Base-by-base conservation (phyloP, 2,888 invertebrate genomes). In the Abrostola tripartita region DNA sequence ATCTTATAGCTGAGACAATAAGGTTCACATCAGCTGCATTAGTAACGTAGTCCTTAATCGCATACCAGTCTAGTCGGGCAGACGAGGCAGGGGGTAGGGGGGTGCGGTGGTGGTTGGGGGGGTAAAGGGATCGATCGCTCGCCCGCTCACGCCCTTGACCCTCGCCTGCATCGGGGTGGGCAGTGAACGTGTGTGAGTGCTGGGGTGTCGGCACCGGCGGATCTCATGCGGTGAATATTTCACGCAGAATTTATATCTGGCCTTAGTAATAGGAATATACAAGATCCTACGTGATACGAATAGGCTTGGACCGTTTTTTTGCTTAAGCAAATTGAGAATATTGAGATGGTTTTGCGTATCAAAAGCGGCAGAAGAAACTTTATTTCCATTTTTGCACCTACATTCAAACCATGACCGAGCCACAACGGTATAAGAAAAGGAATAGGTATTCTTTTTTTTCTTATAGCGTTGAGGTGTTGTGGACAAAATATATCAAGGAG, bases 101-200 rank as follows among this genome's bases (percentile, higher is more conserved):
- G 63, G 53, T 6, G 37, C 37, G 64, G 40, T 11, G 56, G 55
- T 68, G 55, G 64, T 36, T 52, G 73, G 71, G 14, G 69, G 54
- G 64, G 58, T 10, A 35, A 41, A 50, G 65, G 78, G 69, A 86
- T 86, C 86, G 87, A 87, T 85, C 84, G 81, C 65, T 55, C 73
- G 76, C 79, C 82, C 79, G 78, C 77, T 61, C 56, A 54, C 90
- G 92, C 91, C 92, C 92, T 92, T 92, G 92, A 92, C 91, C 92
- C 88, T 88, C 88, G 78, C 76, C 76, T 77, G 73, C 80, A 68
- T 65, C 68, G 70, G 78, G 78, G 66, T 60, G 73, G 79, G 66
- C 79, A 49, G 38, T 24, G 42, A 56, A 55, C 68, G 64, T 71
- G 74, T 73, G 62, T 52, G 76, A 38, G 69, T 60, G 68, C 41